Base-by-base conservation (phyloP, 1,140 invertebrate genomes). In the Papilio helenus region DNA sequence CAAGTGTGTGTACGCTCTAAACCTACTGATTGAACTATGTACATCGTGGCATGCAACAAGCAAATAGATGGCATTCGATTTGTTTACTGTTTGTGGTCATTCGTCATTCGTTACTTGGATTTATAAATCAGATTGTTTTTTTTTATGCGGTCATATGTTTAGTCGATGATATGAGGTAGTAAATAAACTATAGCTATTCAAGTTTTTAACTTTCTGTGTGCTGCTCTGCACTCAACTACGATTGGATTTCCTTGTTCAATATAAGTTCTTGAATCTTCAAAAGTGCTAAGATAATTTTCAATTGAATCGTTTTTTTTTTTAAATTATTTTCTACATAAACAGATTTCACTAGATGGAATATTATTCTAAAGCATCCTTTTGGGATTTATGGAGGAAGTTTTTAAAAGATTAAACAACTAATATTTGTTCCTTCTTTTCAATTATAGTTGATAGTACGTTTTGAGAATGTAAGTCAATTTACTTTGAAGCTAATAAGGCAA, bases 401-500 rank as follows among this genome's bases (percentile, higher is more conserved):
- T 68, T 34, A 29, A 68, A 58, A 58, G 0, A 29, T 72, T n/a
- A 10, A 42, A 72, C 18, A 14, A 20, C n/a, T 20, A 34, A 71
- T 34, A 5, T 42, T 72, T 71, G 18, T 71, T 72, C 14, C 14
- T 49, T 44, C 12, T 74, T 74, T 74, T 44, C n/a, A 74, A 74
- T 74, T 74, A 73, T 44, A 73, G 39, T 20, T 49, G 23, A 49
- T 49, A 44, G 72, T 49, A 74, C 44, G 44, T 26, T 74, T 49
- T 74, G 5, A 74, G 44, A 74, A 49, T 49, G 34, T 74, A 74
- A 49, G n/a, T 74, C 39, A 74, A 74, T 46, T 49, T 74, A 74
- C 72, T 49, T 26, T 23, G 44, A 26, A 74, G 72, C 39, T 74
- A 74, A 49, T 74, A 74, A 74, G 72, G n/a, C 72, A 49, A 74